Evolutionary conservation across 2,797 vertebrate genomes (phyloP), one percentile per base, ranked within the genome.

Genomic region (Carcharodon carcharias): DNA sequence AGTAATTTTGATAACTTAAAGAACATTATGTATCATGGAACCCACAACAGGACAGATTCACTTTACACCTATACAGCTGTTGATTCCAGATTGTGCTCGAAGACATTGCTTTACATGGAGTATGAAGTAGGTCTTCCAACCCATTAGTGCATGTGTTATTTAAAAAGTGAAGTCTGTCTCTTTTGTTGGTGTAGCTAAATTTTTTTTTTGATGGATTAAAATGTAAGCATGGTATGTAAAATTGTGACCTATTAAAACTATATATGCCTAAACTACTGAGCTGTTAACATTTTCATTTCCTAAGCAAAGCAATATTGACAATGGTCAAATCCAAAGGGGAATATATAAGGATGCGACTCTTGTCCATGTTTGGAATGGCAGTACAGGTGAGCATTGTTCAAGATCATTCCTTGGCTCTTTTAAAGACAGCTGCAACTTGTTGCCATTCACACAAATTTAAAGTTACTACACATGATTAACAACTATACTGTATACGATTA

Each of bases 191-290:
- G 69, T 95, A 73, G 71, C 94, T 73, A 94, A 95, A 26, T n/a
- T 61, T 95, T 95, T 56, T 95, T 54, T 71, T 71, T 71, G 69
- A 77, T 95, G 71, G 50, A 73, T 77, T 95, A 54, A 54, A 58
- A 77, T 95, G 69, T 77, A 95, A 95, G 94, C 67, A 95, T 95
- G 71, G 45, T 95, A 95, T 95, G 69, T 95, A 95, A 95, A 95
- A 77, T 93, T 73, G 69, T 73, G 71, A 77, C 71, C 12, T 95
- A 95, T 95, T 95, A 95, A 71, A 95, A 95, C 94, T 95, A 73
- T 95, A 95, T 95, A 95, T 50, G 16, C 94, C 69, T 95, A 95
- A 95, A 45, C 40, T 11, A 69, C 45, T 69, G 11, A n/a, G 50
- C 45, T 56, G 50, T 77, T 71, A 50, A 18, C 4, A 21, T 73